Evolutionary conservation across 2,797 vertebrate genomes (phyloP).

Genomic region (Macrochelys suwanniensis): DNA sequence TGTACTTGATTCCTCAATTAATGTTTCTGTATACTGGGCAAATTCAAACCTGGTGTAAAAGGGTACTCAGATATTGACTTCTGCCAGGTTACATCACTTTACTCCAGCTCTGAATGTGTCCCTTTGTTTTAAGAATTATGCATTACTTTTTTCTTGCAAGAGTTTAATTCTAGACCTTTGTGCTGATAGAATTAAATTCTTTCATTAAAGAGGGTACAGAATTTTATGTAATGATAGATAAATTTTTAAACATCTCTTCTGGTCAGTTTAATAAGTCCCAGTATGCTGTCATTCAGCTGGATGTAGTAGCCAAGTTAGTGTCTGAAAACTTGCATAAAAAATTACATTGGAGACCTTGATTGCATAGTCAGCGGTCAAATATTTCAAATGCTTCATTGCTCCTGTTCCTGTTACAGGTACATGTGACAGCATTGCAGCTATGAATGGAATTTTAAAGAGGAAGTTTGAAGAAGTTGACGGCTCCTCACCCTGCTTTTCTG

Average conservation of each 20-base stretch:
- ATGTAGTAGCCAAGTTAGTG: background rate
- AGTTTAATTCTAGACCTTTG: background rate
- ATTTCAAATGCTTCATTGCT: conserved; percentile 46
- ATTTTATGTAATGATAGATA: background rate
- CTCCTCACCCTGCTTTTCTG: conserved; percentile 88
- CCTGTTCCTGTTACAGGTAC: conserved; percentile 77
- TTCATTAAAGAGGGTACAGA: background rate
- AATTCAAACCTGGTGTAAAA: background rate
- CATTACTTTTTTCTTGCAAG: background rate
- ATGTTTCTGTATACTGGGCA: conserved; percentile 12
- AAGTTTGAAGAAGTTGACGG: conserved; percentile 95
- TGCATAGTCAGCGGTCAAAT: background rate
- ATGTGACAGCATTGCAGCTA: conserved; percentile 82
- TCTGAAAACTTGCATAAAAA: background rate
- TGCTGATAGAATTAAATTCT: conserved; percentile 17
- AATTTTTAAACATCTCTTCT: conserved; percentile 10
- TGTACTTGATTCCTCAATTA: conserved; percentile 47
- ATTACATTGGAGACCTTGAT: conserved; percentile 45
- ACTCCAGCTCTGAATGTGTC: background rate
- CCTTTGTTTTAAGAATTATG: background rate
- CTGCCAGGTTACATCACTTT: background rate
- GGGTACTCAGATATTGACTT: background rate
- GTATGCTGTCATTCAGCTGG: conserved; percentile 23
- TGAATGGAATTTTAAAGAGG: conserved; percentile 96
- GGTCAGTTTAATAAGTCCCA: conserved; percentile 16